Evolutionary conservation across 2,888 invertebrate species (phyloP), one percentile per base, ranked within the genome.

Genomic region (Dugesia japonica): DNA sequence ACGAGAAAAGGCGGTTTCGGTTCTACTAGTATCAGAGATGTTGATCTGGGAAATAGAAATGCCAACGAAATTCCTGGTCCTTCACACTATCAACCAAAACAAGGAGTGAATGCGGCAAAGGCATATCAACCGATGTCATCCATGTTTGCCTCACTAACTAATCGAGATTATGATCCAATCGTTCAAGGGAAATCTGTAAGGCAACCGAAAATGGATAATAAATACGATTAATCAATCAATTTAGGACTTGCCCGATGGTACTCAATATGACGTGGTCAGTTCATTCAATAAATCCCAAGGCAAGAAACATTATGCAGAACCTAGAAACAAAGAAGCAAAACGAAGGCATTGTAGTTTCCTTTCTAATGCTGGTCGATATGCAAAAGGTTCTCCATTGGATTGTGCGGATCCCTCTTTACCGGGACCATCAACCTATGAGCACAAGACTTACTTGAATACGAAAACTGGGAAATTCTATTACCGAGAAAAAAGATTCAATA

Each of bases 1-100:
- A 83, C 83, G 1, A 79, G 83, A 72, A 81, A 82, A 56, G 84
- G 84, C 0, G 84, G 82, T 72, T 85, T 85, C 79, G 84, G 84
- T 26, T 82, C 83, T 13, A 83, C 83, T 0, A 81, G 83, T 15
- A 80, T 81, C 0, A 79, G 85, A 56, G 56, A 56, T n/a, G 56
- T 56, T 4, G 56, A 56, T 23, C 56, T 56, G 56, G 56, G 56
- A 56, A 56, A 56, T 56, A 56, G 23, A 56, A 56, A 56, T n/a
- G 56, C 56, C 1, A 23, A 56, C 17, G 82, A 82, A 26, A 77
- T 81, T 28, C 84, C 84, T 0, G 84, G 84, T 26, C 84, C 84
- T 1, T 81, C 82, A 42, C 82, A 83, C 79, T 84, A 84, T 79
- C 82, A 83, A 77, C 79, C 82, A 42, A 81, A 81, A 76, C 82